phyloP scores from a whole-genome alignment of 2,113 vertebrate genomes.

The Emydocephalus ijimae region DNA sequence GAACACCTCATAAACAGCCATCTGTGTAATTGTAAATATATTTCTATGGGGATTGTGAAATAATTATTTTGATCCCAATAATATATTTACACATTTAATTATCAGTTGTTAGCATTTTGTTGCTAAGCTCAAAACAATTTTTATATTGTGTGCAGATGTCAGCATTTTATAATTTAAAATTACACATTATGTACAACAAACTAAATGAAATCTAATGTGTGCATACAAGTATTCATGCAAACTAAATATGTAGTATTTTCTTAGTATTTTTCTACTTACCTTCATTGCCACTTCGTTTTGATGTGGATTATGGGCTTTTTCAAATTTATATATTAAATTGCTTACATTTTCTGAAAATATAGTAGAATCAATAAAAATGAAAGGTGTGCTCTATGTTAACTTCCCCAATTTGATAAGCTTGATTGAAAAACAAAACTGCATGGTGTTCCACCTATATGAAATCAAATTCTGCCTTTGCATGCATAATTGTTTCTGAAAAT shows the following conservation, averaged over 20 bases:
- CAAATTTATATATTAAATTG: not conserved
- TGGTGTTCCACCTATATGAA: not conserved
- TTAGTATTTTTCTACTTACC: not conserved
- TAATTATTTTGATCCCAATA: constrained; percentile 56
- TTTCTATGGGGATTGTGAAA: constrained; percentile 61
- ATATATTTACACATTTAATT: constrained; percentile 60
- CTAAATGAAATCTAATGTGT: constrained; percentile 52
- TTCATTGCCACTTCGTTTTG: not conserved
- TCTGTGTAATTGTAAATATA: constrained; percentile 56
- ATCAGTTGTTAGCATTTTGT: constrained; percentile 58
- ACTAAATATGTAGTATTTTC: not conserved
- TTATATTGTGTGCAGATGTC: not conserved
- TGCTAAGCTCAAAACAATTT: constrained; percentile 52
- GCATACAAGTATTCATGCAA: constrained; percentile 14
- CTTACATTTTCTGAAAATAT: not conserved
- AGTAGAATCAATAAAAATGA: not conserved
- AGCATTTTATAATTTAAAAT: constrained; percentile 43
- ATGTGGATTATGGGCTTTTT: not conserved
- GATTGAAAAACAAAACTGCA: not conserved
- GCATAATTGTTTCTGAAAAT: not conserved
- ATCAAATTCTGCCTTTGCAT: not conserved
- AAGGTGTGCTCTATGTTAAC: not conserved
- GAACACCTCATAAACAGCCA: constrained; percentile 54
- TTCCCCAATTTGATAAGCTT: not conserved
- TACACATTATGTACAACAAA: constrained; percentile 41